Evolutionary conservation across 2,797 vertebrate species (phyloP).

Genomic region (Bufotes viridis): DNA sequence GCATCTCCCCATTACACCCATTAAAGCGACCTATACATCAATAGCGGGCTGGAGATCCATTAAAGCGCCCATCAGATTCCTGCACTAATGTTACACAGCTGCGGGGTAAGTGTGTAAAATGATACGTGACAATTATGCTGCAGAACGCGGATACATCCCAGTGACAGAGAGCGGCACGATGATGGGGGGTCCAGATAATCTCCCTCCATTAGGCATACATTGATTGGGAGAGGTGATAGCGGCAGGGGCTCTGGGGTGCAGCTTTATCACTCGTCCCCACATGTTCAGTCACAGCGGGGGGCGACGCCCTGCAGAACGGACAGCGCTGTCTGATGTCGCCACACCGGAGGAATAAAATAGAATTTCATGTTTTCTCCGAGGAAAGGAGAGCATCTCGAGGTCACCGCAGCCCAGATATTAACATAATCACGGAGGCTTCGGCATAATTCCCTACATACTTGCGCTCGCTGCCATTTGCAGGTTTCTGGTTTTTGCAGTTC

Average conservation of each 20-base stretch:
- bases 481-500: too few species aligned
- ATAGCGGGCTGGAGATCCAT: not conserved
- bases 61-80: not conserved
- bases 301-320: not conserved
- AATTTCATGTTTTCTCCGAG: not conserved
- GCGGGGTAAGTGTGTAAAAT: constrained; percentile 18
- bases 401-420: not conserved
- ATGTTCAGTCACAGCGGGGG: constrained; percentile 4
- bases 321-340: not conserved
- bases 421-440: not conserved
- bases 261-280: constrained; percentile 20
- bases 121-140: constrained; percentile 1
- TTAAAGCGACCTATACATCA: constrained; percentile 1
- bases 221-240: constrained; percentile 30
- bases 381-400: not conserved
- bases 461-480: too few species aligned
- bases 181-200: constrained; percentile 11
- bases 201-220: constrained; percentile 20
- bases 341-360: not conserved
- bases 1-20: not conserved
- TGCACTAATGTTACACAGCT: constrained; percentile 12
- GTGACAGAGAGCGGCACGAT: too few species aligned
- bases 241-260: constrained; percentile 6
- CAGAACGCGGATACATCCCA: not conserved
- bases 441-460: not conserved